Base-by-base conservation (phyloP, 2,888 invertebrate species). In the Acanthosepion esculentum region DNA sequence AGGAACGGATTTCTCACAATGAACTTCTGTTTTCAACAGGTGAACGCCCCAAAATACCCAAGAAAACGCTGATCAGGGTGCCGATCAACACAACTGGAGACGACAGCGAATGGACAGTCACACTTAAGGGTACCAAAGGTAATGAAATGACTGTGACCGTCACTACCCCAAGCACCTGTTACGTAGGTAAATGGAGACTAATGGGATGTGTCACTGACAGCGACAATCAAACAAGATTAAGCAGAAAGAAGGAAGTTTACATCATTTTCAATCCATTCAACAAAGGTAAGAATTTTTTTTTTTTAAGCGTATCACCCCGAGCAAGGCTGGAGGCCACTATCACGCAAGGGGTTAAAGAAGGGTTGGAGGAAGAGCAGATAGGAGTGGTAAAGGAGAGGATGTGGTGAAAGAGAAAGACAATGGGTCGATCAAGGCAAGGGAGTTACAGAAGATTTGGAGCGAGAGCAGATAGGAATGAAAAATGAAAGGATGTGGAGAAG, bases 221-320 rank as follows among this genome's bases (percentile, higher is more conserved):
- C 18, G 93, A 93, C 29, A 93, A 48, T 26, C 48, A 93, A 48
- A 8, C 53, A 93, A 26, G 29, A 23, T 33, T 53, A 12, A 93
- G 50, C n/a, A 53, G 15, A 18, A 48, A 96, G 91, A 94, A 95
- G 95, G 98, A 98, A 8, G 98, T 99, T 95, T 99, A 98, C 97
- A 97, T 99, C 1, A 98, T 99, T 6, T 99, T 98, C 97, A 99
- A 99, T 97, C 98, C 99, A 0, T 99, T 99, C 99, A 98, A 98
- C 97, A 98, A 98, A 98, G 98, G 98, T 98, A 97, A 94, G 59
- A 23, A n/a, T n/a, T n/a, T n/a, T n/a, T n/a, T n/a, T n/a, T n/a
- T n/a, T n/a, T n/a, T n/a, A n/a, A n/a, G n/a, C n/a, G n/a, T n/a
- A n/a, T n/a, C n/a, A n/a, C n/a, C n/a, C n/a, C n/a, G n/a, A n/a